phyloP scores from a whole-genome alignment of 1,140 invertebrate genomes.

The Hypsibius dujardini region DNA sequence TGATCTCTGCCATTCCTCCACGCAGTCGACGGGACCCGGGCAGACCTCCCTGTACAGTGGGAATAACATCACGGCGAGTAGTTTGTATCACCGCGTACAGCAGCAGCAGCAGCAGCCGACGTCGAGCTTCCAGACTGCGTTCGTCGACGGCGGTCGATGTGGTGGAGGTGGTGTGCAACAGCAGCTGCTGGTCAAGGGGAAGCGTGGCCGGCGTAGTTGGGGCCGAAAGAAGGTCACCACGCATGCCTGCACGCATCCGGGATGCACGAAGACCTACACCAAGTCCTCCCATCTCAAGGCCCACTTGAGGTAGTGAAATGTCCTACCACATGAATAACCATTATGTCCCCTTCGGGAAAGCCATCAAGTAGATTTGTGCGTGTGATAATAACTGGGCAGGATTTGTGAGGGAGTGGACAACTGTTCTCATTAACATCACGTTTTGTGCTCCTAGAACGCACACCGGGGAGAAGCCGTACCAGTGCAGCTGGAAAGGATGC shows the following conservation, averaged over 20 bases:
- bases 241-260: constrained; percentile 45
- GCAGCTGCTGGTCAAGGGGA: constrained; percentile 23
- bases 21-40: too few relatives aligned
- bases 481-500: constrained; percentile 65
- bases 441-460: constrained; percentile 31
- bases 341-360: too few relatives aligned
- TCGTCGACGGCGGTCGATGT: neutral
- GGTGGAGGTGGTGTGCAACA: too few relatives aligned
- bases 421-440: too few relatives aligned
- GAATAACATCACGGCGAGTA: too few relatives aligned
- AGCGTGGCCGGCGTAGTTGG: constrained; percentile 36
- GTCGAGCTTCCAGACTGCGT: neutral
- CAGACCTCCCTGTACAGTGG: too few relatives aligned
- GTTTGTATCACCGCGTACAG: too few relatives aligned
- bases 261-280: constrained; percentile 51
- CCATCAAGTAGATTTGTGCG: too few relatives aligned
- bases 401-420: too few relatives aligned
- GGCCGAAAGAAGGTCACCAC: constrained; percentile 37
- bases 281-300: constrained; percentile 54
- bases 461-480: constrained; percentile 51
- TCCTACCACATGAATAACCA: too few relatives aligned
- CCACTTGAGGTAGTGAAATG: constrained; percentile 34
- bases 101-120: neutral
- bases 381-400: too few relatives aligned
- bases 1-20: too few relatives aligned